These are phyloP conservation scores for Unio delphinus DNA, from an alignment of 2,888 invertebrate genomes.

Conservation along the genomic window DNA sequence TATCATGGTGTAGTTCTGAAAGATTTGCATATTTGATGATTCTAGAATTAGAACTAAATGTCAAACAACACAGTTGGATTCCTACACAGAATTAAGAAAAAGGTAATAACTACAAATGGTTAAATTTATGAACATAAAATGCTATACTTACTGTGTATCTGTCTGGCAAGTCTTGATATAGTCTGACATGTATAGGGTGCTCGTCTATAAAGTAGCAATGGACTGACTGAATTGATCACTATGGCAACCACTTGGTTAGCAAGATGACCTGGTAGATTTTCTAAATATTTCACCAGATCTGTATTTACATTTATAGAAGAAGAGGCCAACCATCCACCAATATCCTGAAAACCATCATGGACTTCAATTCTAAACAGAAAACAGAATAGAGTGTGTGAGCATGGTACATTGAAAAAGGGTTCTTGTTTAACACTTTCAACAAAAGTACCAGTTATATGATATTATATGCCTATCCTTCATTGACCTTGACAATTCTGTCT, in stretches of 20 bases:
- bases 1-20: too few relatives aligned
- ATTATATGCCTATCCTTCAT: too few relatives aligned
- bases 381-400: not conserved
- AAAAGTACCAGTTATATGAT: too few relatives aligned
- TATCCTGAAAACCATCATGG: constrained; percentile 36
- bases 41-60: too few relatives aligned
- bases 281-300: constrained; percentile 25
- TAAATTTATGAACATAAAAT: not conserved
- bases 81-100: too few relatives aligned
- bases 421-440: too few relatives aligned
- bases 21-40: too few relatives aligned
- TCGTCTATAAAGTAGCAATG: constrained; percentile 38
- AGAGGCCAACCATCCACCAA: constrained; percentile 36
- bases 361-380: constrained; percentile 31
- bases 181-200: constrained; percentile 48
- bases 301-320: constrained; percentile 20
- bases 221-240: constrained; percentile 49
- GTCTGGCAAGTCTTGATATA: constrained; percentile 27
- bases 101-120: not conserved
- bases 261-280: constrained; percentile 13
- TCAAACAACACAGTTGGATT: too few relatives aligned
- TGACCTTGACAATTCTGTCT: too few relatives aligned
- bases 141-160: constrained; percentile 26
- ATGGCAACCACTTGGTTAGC: constrained; percentile 35
- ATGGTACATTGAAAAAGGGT: not conserved